These are phyloP conservation scores for Thysanoteuthis rhombus DNA, from an alignment of 2,888 invertebrate species.

Conservation along the genomic window DNA sequence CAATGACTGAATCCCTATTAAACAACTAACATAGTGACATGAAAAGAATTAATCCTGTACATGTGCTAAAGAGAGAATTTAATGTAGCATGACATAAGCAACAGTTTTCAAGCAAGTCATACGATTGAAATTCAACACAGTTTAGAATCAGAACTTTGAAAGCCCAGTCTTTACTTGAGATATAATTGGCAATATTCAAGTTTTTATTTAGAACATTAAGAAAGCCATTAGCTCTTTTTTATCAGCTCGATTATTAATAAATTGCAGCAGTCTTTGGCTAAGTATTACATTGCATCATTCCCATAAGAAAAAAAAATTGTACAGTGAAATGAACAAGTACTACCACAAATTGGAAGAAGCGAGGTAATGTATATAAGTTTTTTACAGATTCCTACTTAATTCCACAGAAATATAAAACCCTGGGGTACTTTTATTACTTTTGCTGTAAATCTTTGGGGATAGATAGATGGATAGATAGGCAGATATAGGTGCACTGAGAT, in stretches of 20 bases:
- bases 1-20: not conserved
- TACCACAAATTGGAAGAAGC: not conserved
- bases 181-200: not conserved
- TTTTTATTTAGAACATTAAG: not conserved
- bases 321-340: not conserved
- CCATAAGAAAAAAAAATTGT: no score
- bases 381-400: not conserved
- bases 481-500: no score
- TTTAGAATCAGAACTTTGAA: not conserved
- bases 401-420: not conserved
- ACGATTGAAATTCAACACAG: not conserved
- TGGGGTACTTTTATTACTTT: not conserved
- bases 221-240: not conserved
- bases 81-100: not conserved
- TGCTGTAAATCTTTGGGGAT: not conserved
- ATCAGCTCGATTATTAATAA: not conserved
- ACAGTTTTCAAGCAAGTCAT: not conserved
- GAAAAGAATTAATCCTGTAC: not conserved
- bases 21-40: not conserved
- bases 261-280: not conserved
- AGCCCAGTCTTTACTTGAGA: not conserved
- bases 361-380: not conserved
- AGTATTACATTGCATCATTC: not conserved
- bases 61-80: not conserved
- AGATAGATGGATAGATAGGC: not conserved